A percentile compares a stretch with the other conserved stretches of the same genome.
phyloP scores from a whole-genome alignment of 1,140 invertebrate genomes.

The Zaprionus lachaisei region DNA sequence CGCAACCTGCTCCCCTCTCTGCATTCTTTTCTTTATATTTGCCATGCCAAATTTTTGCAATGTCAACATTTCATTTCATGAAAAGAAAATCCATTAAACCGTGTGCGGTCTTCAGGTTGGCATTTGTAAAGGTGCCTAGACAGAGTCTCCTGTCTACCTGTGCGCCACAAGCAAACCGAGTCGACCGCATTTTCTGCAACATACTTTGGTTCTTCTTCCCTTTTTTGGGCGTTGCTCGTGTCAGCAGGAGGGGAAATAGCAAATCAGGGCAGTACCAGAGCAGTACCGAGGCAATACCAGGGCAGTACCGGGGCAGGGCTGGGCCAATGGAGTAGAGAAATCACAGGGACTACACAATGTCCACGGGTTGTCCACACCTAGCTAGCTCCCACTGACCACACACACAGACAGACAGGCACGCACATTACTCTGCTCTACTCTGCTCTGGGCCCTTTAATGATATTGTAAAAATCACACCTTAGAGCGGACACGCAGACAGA shows the following conservation, averaged over 20 bases:
- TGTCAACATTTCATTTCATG: slow-evolving; percentile 75
- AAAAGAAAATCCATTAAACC: slow-evolving; percentile 38
- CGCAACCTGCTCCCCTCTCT: neutral
- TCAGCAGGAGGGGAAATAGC: slow-evolving; percentile 55
- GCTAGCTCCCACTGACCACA: slow-evolving; percentile 76
- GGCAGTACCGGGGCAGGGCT: slow-evolving; percentile 1
- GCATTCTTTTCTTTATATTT: neutral
- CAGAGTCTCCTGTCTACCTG: slow-evolving; percentile 29
- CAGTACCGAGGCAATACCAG: slow-evolving; percentile 8
- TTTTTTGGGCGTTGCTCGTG: slow-evolving; percentile 71
- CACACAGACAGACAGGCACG: slow-evolving; percentile 39
- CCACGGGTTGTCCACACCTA: slow-evolving; percentile 80
- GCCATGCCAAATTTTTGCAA: slow-evolving; percentile 64
- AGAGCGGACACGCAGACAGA: slow-evolving; percentile 37
- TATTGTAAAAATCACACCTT: slow-evolving; percentile 83
- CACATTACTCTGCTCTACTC: slow-evolving; percentile 4
- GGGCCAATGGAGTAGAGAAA: slow-evolving; percentile 22
- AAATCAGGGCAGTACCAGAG: slow-evolving; percentile 16
- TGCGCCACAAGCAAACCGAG: slow-evolving; percentile 24
- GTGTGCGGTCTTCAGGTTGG: slow-evolving; percentile 62
- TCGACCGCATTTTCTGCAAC: slow-evolving; percentile 53
- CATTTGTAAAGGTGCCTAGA: slow-evolving; percentile 22
- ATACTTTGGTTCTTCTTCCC: neutral
- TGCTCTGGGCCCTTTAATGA: slow-evolving; percentile 57
- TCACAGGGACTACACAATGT: slow-evolving; percentile 57